These are phyloP conservation scores for Acanthosoma haemorrhoidale DNA, from an alignment of 2,888 invertebrate species.

Conservation along the genomic window DNA sequence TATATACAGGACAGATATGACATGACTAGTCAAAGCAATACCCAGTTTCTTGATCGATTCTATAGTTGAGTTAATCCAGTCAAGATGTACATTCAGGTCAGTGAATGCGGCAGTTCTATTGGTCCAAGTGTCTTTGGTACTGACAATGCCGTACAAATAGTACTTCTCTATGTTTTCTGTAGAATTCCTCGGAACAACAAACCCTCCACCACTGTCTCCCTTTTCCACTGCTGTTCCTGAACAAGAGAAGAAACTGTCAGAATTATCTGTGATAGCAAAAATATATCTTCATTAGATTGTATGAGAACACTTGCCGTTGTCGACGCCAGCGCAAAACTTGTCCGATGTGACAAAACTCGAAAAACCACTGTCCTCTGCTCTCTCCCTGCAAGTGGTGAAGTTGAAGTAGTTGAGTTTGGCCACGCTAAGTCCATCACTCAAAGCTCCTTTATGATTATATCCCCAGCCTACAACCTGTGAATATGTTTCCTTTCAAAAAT, in stretches of 20 bases:
- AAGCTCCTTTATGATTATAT: neutral
- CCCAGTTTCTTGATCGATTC: too few relatives aligned
- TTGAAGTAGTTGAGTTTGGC: neutral
- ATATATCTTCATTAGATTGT: too few relatives aligned
- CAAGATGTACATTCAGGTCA: neutral
- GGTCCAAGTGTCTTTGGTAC: neutral
- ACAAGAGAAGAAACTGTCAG: neutral
- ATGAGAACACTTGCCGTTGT: neutral
- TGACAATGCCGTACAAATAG: neutral
- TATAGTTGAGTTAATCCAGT: neutral
- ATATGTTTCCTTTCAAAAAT: too few relatives aligned
- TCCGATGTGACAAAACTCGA: neutral
- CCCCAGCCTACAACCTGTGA: slow-evolving; percentile 2
- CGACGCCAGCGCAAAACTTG: neutral
- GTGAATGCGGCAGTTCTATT: neutral
- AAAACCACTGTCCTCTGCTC: neutral
- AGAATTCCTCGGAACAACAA: neutral
- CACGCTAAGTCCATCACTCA: neutral
- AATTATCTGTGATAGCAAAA: too few relatives aligned
- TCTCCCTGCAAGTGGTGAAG: neutral
- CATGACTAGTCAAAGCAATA: too few relatives aligned
- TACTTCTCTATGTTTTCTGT: neutral
- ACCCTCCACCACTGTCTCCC: neutral
- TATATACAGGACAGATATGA: too few relatives aligned
- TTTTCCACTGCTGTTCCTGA: neutral